Conservation (phyloP, 1,140 invertebrate genomes). For the Drosophila paulistorum region DNA sequence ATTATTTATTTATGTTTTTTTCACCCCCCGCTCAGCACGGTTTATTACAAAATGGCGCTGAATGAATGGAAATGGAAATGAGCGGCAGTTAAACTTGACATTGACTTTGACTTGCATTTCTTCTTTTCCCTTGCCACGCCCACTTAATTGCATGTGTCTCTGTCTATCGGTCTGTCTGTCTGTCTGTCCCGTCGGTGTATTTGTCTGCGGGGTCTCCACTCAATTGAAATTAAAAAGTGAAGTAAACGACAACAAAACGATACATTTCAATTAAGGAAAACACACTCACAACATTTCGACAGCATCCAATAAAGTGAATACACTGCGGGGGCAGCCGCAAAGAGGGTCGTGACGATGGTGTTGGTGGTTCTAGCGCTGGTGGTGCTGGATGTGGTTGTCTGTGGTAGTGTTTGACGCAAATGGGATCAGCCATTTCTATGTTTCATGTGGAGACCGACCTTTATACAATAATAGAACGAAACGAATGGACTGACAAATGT, state of each 20-base stretch:
- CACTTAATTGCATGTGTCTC: background rate
- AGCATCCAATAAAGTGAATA: constrained; percentile 55
- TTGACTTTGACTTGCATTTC: constrained; percentile 49
- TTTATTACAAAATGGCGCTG: constrained; percentile 22
- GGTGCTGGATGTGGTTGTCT: background rate
- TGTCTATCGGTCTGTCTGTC: background rate
- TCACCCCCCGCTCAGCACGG: background rate
- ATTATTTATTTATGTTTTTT: background rate
- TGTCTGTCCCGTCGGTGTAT: constrained; percentile 9
- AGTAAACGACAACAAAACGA: constrained; percentile 52
- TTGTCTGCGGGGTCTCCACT: constrained; percentile 25
- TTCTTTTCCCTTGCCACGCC: constrained; percentile 8
- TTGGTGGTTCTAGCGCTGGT: constrained; percentile 25
- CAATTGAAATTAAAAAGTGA: constrained; percentile 35
- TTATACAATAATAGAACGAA: background rate
- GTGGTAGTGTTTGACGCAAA: constrained; percentile 48
- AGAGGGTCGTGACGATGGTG: background rate
- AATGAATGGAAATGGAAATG: background rate
- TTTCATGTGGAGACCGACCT: background rate
- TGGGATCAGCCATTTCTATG: constrained; percentile 33
- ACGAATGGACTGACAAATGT: constrained; percentile 7
- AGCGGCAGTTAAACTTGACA: constrained; percentile 46
- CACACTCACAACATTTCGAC: constrained; percentile 47
- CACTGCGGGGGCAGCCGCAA: background rate
- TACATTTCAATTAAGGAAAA: constrained; percentile 67